Percentiles rank a stretch among this genome's conserved stretches.
These are phyloP conservation scores for Mactra quadrangularis DNA, from an alignment of 1,140 invertebrate genomes.

Conservation along the genomic window DNA sequence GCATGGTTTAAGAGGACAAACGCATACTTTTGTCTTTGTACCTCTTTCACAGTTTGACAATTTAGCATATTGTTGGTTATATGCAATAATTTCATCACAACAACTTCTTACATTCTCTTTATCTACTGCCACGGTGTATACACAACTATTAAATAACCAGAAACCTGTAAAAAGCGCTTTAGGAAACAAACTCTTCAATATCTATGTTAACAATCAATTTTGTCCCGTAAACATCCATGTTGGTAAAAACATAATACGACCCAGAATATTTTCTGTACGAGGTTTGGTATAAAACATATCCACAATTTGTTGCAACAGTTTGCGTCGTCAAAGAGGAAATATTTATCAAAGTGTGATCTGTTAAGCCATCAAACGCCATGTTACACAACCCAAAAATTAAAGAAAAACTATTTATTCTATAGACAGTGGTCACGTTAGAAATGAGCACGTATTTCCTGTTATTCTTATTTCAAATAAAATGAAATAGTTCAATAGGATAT, in stretches of 20 bases:
- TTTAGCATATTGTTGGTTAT: slow-evolving; percentile 30
- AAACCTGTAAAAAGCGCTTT: slow-evolving; percentile 29
- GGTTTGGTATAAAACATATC: slow-evolving; percentile 34
- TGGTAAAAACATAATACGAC: slow-evolving; percentile 24
- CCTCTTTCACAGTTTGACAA: slow-evolving; percentile 35
- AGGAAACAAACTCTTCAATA: slow-evolving; percentile 24
- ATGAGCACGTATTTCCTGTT: slow-evolving; percentile 27
- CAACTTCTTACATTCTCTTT: slow-evolving; percentile 26
- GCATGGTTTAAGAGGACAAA: no score
- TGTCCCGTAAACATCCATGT: slow-evolving; percentile 32
- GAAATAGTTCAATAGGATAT: slow-evolving; percentile 28
- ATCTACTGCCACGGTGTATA: slow-evolving; percentile 31
- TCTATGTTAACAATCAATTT: slow-evolving; percentile 30
- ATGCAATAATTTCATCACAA: slow-evolving; percentile 32
- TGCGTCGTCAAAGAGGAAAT: slow-evolving; percentile 23
- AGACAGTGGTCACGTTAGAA: slow-evolving; percentile 34
- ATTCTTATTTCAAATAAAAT: slow-evolving; percentile 40
- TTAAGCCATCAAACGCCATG: slow-evolving; percentile 27
- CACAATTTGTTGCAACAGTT: slow-evolving; percentile 31
- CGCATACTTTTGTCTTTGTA: slow-evolving; percentile 24
- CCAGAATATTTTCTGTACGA: slow-evolving; percentile 17
- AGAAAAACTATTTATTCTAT: slow-evolving; percentile 34
- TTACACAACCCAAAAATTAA: slow-evolving; percentile 32
- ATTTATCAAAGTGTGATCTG: slow-evolving; percentile 35
- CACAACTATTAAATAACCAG: slow-evolving; percentile 32